These are phyloP conservation scores for Ypsolopha scabrella DNA, from an alignment of 2,888 invertebrate genomes.

Conservation along the genomic window DNA sequence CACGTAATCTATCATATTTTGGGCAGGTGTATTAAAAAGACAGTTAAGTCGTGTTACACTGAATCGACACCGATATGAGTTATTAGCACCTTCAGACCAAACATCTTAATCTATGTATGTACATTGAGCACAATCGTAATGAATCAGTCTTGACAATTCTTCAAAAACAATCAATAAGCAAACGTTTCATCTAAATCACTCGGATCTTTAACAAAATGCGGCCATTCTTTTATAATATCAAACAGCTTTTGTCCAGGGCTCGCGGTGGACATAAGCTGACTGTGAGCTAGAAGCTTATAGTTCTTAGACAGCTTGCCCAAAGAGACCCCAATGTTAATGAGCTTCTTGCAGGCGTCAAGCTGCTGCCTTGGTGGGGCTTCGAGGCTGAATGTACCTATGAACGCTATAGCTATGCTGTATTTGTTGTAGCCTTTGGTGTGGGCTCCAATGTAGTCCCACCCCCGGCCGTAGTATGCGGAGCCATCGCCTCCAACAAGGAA, in stretches of 20 bases:
- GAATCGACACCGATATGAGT: no score
- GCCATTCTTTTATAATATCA: constrained; percentile 75
- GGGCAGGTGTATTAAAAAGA: no score
- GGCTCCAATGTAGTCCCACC: constrained; percentile 80
- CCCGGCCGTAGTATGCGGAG: constrained; percentile 78
- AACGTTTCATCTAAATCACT: not conserved
- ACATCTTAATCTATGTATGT: no score
- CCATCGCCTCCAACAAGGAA: constrained; percentile 86
- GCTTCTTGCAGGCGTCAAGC: constrained; percentile 70
- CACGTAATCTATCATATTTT: no score
- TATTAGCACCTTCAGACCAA: no score
- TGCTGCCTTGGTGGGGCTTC: constrained; percentile 61
- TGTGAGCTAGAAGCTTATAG: constrained; percentile 77
- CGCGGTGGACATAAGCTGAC: constrained; percentile 74
- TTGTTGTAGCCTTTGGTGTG: constrained; percentile 77
- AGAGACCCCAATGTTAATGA: constrained; percentile 74
- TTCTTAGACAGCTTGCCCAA: constrained; percentile 70
- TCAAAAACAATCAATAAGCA: constrained; percentile 24
- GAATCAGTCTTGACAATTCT: constrained; percentile 63
- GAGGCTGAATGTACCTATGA: constrained; percentile 77
- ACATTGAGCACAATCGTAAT: no score
- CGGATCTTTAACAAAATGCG: constrained; percentile 59
- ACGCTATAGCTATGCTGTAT: constrained; percentile 77
- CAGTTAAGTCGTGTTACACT: no score
- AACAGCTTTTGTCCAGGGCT: constrained; percentile 78